phyloP scores from a whole-genome alignment of 1,140 invertebrate genomes.

The Bombyx mandarina region DNA sequence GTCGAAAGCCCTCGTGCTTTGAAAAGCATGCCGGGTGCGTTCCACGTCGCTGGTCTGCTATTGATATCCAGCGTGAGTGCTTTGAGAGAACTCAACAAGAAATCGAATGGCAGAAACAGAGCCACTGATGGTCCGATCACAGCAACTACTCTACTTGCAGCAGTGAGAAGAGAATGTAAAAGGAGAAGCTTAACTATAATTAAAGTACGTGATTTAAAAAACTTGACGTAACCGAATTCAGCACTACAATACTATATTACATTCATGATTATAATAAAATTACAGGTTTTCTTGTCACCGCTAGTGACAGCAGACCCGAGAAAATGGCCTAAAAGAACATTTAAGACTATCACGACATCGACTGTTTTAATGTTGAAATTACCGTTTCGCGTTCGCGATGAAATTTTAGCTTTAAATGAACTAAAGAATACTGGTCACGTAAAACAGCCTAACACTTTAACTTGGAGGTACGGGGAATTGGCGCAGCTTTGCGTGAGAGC shows the following conservation, averaged over 20 bases:
- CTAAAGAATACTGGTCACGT: slow-evolving; percentile 39
- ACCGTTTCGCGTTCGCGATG: slow-evolving; percentile 37
- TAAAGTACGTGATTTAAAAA: slow-evolving; percentile 34
- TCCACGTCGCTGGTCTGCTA: slow-evolving; percentile 72
- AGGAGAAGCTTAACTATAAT: slow-evolving; percentile 61
- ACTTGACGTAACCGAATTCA: neutral
- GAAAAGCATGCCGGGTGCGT: slow-evolving; percentile 73
- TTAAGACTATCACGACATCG: slow-evolving; percentile 23
- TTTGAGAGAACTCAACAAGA: slow-evolving; percentile 71
- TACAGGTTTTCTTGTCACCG: slow-evolving; percentile 51
- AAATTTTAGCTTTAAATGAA: slow-evolving; percentile 43
- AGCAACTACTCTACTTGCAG: slow-evolving; percentile 36
- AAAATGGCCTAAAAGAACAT: slow-evolving; percentile 49
- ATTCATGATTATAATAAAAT: slow-evolving; percentile 3
- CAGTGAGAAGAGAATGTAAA: slow-evolving; percentile 55
- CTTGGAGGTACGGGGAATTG: slow-evolving; percentile 55
- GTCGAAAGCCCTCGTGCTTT: slow-evolving; percentile 77
- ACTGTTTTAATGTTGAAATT: slow-evolving; percentile 30
- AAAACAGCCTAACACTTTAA: slow-evolving; percentile 36
- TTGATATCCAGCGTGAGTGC: slow-evolving; percentile 73
- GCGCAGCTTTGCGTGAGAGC: slow-evolving; percentile 42
- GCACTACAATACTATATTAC: neutral
- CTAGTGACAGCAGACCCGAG: slow-evolving; percentile 54
- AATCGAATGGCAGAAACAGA: slow-evolving; percentile 19
- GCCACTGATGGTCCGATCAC: slow-evolving; percentile 27